Evolutionary conservation across 2,113 vertebrate species (phyloP), one percentile per base, ranked within the genome.

Genomic region (Nothobranchius furzeri): DNA sequence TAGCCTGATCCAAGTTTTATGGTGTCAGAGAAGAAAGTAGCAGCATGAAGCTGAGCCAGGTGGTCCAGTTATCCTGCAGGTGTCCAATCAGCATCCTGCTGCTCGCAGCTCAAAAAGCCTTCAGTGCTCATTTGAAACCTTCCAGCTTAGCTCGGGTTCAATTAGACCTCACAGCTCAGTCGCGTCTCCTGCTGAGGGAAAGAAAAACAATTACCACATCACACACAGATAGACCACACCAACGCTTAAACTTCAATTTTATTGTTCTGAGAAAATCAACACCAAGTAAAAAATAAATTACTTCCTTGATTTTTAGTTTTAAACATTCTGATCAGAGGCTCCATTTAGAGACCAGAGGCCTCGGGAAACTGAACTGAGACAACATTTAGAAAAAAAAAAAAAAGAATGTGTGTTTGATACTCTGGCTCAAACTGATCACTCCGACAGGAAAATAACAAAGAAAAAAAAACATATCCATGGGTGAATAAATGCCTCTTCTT

Each of bases 271-370:
- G 76, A 84, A 84, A 87, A 85, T 75, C 79, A 86, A 80, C 37
- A 77, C 30, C 68, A 70, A 84, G 84, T 88, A 55, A 80, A 83
- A 89, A 85, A 87, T 85, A 85, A 87, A 85, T 89, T 80, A 86
- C 76, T 81, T 76, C 62, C 69, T 81, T 56, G 76, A 10, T 78
- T 82, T 62, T 17, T 13, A 24, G 45, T 63, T 56, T 48, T 0
- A 48, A 24, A 37, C 63, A n/a, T 68, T 53, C 37, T 60, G 78
- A 43, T 81, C 64, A 24, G 73, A 74, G 35, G 58, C 14, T 15
- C 9, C 49, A 46, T 37, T 52, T 24, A 37, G 25, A 24, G 24
- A 70, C 59, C 20, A 53, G 40, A 70, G 17, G 66, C 56, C 57
- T 69, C 76, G 50, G 49, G 58, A 51, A 63, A 40, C 42, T 15